These are phyloP conservation scores for Platyscapa corneri DNA, from an alignment of 1,140 invertebrate species.

Conservation along the genomic window DNA sequence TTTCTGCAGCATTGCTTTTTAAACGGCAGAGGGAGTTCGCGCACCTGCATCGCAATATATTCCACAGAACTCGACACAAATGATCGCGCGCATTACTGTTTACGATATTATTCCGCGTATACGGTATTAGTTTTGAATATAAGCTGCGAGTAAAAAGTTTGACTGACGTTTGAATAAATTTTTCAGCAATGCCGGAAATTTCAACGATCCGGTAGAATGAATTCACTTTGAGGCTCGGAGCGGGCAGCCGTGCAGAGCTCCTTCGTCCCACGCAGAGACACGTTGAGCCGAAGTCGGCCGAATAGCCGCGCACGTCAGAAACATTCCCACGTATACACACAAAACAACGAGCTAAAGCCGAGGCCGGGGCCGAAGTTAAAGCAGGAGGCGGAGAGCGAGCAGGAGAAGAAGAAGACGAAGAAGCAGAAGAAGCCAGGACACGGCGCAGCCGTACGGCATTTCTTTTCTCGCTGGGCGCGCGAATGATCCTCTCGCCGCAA, in stretches of 20 bases:
- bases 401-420: not conserved
- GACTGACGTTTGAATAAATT: conserved; percentile 28
- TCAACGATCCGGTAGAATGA: not conserved
- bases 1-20: too few species aligned
- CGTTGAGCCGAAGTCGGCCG: not conserved
- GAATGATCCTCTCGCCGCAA: conserved; percentile 20
- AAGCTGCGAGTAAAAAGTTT: conserved; percentile 3
- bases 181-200: conserved; percentile 24
- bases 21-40: not conserved
- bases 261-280: conserved; percentile 33
- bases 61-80: not conserved
- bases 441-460: not conserved
- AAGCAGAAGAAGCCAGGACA: not conserved
- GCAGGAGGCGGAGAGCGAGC: not conserved
- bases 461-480: conserved; percentile 14
- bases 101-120: not conserved
- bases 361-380: conserved; percentile 6
- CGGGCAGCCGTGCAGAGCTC: not conserved
- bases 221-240: conserved; percentile 2
- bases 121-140: conserved; percentile 2
- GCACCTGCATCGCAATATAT: not conserved
- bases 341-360: conserved; percentile 17
- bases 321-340: conserved; percentile 45
- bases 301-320: conserved; percentile 30
- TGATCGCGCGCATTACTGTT: not conserved